phyloP scores from a whole-genome alignment of 2,888 invertebrate species.

The Phortica magna region DNA sequence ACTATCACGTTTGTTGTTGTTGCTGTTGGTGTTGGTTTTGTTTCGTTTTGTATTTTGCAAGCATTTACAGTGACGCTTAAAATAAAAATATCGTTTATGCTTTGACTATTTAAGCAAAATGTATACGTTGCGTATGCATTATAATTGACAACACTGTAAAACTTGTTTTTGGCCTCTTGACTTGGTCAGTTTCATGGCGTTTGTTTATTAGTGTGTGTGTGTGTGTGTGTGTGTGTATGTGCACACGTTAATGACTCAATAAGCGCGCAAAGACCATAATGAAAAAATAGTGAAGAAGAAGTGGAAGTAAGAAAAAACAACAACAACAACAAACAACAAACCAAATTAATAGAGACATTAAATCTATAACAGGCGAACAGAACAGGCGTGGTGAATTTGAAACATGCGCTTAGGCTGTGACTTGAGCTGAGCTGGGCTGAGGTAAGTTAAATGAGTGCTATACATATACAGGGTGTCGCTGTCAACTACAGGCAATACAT shows the following conservation, averaged over 20 bases:
- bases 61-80: conserved; percentile 5
- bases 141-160: conserved; percentile 4
- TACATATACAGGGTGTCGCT: no score
- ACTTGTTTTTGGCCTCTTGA: not conserved
- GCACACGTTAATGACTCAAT: conserved; percentile 66
- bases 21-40: conserved; percentile 31
- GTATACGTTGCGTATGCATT: not conserved
- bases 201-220: conserved; percentile 21
- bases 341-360: conserved; percentile 69
- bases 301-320: not conserved
- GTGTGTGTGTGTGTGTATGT: conserved; percentile 37
- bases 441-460: no score
- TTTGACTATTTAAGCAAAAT: not conserved
- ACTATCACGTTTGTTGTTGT: not conserved
- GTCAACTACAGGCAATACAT: no score
- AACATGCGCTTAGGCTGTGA: not conserved
- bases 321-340: conserved; percentile 58
- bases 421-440: no score
- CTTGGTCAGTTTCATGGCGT: not conserved
- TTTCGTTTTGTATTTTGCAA: not conserved
- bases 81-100: not conserved
- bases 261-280: conserved; percentile 35
- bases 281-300: not conserved
- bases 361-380: conserved; percentile 25
- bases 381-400: no score